phyloP scores from a whole-genome alignment of 2,113 vertebrate genomes.

The Cathartes aura region DNA sequence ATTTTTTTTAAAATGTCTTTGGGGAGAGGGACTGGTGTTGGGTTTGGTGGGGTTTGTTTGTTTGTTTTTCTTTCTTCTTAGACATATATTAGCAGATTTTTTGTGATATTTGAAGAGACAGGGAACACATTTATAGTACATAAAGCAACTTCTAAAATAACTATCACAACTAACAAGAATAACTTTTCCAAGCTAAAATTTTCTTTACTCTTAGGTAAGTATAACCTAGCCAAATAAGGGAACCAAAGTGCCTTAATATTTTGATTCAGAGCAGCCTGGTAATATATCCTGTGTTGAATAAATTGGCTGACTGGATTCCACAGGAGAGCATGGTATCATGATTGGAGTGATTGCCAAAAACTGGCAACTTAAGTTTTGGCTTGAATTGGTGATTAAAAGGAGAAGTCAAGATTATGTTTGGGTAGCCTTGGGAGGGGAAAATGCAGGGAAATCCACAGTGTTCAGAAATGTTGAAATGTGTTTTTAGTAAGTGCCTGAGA shows the following conservation, averaged over 20 bases:
- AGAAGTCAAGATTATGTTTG: not conserved
- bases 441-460: not conserved
- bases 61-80: not conserved
- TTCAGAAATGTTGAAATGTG: not conserved
- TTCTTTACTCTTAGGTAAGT: not conserved
- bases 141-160: not conserved
- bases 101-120: not conserved
- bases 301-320: not conserved
- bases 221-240: not conserved
- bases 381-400: not conserved
- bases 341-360: not conserved
- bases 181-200: not conserved
- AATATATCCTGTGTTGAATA: not conserved
- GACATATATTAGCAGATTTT: not conserved
- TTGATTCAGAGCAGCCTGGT: not conserved
- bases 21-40: not conserved
- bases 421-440: not conserved
- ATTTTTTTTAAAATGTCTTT: not conserved
- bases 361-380: not conserved
- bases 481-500: not conserved
- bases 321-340: not conserved
- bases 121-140: not conserved
- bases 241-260: not conserved
- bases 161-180: not conserved
- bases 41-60: not conserved